Conservation (phyloP, 2,888 invertebrate genomes). For the Gymnoscelis rufifasciata region DNA sequence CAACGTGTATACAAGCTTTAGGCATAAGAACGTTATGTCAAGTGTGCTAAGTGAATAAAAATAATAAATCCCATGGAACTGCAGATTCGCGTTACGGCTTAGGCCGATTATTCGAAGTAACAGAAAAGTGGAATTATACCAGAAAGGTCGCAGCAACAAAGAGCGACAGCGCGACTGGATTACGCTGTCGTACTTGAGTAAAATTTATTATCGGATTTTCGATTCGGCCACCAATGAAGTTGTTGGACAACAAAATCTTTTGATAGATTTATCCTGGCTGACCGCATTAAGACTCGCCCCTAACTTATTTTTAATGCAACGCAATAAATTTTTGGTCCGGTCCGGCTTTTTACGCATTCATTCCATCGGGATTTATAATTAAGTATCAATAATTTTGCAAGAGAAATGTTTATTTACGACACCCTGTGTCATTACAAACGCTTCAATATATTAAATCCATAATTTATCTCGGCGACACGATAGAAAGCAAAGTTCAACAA, state of each 20-base stretch:
- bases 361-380: constrained; percentile 19
- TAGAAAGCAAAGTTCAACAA: constrained; percentile 49
- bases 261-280: constrained; percentile 78
- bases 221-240: constrained; percentile 79
- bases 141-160: constrained; percentile 73
- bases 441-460: constrained; percentile 29
- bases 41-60: constrained; percentile 10
- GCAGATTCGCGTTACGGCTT: constrained; percentile 58
- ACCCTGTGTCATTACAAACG: constrained; percentile 5
- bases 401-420: constrained; percentile 3
- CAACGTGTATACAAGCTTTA: background rate
- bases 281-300: constrained; percentile 72
- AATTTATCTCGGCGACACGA: constrained; percentile 45
- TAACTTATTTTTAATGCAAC: constrained; percentile 70
- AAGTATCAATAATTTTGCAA: constrained; percentile 16
- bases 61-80: constrained; percentile 48
- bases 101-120: constrained; percentile 68
- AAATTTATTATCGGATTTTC: constrained; percentile 79
- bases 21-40: constrained; percentile 1
- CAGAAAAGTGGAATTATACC: constrained; percentile 73
- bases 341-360: constrained; percentile 45
- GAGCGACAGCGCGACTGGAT: constrained; percentile 74
- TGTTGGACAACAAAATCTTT: constrained; percentile 79
- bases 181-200: constrained; percentile 78
- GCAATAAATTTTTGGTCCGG: constrained; percentile 65